phyloP scores from a whole-genome alignment of 2,888 invertebrate genomes.

The Eupithecia vulgata region DNA sequence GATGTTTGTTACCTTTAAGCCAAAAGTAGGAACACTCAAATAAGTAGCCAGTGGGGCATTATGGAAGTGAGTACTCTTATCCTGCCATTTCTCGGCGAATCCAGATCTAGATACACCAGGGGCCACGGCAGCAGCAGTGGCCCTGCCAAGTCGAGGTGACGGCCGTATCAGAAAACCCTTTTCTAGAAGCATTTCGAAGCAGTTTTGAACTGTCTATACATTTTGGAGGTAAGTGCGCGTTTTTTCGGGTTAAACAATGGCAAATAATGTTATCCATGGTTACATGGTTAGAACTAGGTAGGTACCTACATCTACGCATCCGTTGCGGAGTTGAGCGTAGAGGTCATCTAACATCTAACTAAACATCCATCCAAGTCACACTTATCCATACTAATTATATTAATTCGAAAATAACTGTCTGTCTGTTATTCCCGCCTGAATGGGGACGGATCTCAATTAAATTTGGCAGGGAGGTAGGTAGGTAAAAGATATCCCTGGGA shows the following conservation, averaged over 20 bases:
- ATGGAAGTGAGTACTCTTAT: background rate
- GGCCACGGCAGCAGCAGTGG: background rate
- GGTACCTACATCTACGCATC: background rate
- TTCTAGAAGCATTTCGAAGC: background rate
- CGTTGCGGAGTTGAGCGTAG: background rate
- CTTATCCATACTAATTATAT: too few species aligned
- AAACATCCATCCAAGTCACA: background rate
- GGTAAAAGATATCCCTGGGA: too few species aligned
- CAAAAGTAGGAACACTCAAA: background rate
- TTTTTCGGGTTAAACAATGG: background rate
- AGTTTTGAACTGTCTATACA: background rate
- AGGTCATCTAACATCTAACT: background rate
- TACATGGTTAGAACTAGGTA: background rate
- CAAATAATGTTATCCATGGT: background rate
- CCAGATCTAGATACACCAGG: background rate
- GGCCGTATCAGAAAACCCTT: background rate
- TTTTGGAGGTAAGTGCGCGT: background rate
- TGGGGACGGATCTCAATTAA: too few species aligned
- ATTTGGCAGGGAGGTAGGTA: too few species aligned
- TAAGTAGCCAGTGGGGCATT: too few species aligned
- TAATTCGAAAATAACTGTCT: too few species aligned
- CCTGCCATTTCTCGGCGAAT: background rate
- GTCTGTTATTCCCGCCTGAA: too few species aligned
- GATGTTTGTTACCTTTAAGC: background rate
- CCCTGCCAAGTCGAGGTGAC: background rate